phyloP scores from a whole-genome alignment of 2,888 invertebrate genomes.

The Alviniconcha strummeri region DNA sequence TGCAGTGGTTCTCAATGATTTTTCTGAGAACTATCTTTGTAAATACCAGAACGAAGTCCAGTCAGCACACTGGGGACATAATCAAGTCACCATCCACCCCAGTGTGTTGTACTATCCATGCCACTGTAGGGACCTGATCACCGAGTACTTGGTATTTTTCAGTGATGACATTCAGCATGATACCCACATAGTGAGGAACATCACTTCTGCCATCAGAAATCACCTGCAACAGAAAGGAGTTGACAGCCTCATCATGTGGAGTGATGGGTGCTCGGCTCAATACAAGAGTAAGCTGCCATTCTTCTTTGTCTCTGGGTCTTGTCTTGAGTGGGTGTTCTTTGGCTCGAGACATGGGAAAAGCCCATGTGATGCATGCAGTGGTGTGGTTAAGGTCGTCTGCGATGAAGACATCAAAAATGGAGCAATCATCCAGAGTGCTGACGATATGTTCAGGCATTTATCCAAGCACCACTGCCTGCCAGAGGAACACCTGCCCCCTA shows the following conservation, averaged over 20 bases:
- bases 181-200: not conserved
- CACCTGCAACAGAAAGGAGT: no score
- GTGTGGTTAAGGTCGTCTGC: no score
- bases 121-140: not conserved
- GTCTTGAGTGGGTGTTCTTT: no score
- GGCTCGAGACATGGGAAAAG: no score
- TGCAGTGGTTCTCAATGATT: no score
- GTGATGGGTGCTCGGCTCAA: constrained; percentile 8
- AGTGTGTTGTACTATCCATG: not conserved
- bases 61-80: constrained; percentile 3
- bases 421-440: no score
- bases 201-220: no score
- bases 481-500: no score
- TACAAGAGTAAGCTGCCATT: constrained; percentile 4
- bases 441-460: no score
- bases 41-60: not conserved
- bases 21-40: not conserved
- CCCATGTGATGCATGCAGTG: no score
- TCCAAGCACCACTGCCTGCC: no score
- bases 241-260: not conserved
- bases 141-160: not conserved
- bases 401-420: no score
- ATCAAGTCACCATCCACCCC: constrained; percentile 9
- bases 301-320: not conserved
- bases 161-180: constrained; percentile 8